Evolutionary conservation across 2,113 vertebrate species (phyloP), one percentile per base, ranked within the genome.

Genomic region (Meriones unguiculatus): DNA sequence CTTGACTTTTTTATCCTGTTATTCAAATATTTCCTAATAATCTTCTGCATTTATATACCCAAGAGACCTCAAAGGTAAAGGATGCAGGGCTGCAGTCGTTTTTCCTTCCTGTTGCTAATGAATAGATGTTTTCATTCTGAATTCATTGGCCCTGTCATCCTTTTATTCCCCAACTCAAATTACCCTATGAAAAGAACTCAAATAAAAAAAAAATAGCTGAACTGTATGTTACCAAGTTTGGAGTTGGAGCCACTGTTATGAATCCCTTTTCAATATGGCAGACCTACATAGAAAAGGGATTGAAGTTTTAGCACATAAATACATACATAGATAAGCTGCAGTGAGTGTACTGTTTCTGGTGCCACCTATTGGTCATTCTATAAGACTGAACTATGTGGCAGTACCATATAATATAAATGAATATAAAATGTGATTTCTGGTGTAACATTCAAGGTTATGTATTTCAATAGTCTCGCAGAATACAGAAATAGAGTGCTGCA

Each of bases 1-100:
- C 96, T 98, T 97, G 97, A 98, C 97, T 97, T 98, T 98, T 98
- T 98, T 97, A 98, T 97, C 98, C 97, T 97, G 98, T 98, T 97
- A 97, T 97, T 97, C 97, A 97, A 95, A 97, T 95, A 97, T 97
- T 98, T 98, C 98, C 95, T 96, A 97, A 97, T 97, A 97, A 97
- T 97, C 96, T 94, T 96, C 77, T 0, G 88, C 93, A 96, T 95
- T 97, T 97, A 95, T 92, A 94, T 78, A 97, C 97, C 97, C 96
- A 95, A 96, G 95, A 95, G 98, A 93, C 96, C 94, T 98, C 95
- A 96, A 97, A 97, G 95, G 96, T 97, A 97, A 95, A 97, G 97
- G 96, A 97, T 97, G 96, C 87, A 57, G 80, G 94, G 89, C 89
- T 96, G 82, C 73, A 90, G 81, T 96, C 69, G 87, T 97, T 96